These are phyloP conservation scores for Leptopilina syphax DNA, from an alignment of 2,888 invertebrate genomes.

Conservation along the genomic window DNA sequence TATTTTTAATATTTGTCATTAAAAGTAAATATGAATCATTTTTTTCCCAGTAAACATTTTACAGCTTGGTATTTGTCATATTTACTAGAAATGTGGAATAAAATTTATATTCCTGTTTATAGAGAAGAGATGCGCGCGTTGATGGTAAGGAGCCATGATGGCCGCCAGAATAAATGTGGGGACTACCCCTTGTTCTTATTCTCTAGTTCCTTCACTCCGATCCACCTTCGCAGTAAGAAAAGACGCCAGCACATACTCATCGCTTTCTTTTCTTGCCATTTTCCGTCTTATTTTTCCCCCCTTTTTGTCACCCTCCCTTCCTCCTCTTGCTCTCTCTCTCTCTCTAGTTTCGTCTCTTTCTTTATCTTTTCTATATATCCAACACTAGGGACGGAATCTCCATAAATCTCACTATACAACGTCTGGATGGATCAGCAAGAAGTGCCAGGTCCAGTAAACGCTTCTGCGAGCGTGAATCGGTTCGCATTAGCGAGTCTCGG, in stretches of 20 bases:
- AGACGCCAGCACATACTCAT: slow-evolving; percentile 32
- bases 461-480: slow-evolving; percentile 49
- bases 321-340: slow-evolving; percentile 32
- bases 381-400: slow-evolving; percentile 64
- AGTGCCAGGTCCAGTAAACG: slow-evolving; percentile 69
- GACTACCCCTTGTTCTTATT: slow-evolving; percentile 34
- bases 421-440: slow-evolving; percentile 75
- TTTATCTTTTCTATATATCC: slow-evolving; percentile 52
- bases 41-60: too few species aligned
- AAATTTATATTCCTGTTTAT: slow-evolving; percentile 7
- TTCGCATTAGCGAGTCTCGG: slow-evolving; percentile 52
- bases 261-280: slow-evolving; percentile 40
- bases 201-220: slow-evolving; percentile 39
- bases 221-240: slow-evolving; percentile 6
- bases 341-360: slow-evolving; percentile 41
- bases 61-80: too few species aligned
- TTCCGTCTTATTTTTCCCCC: slow-evolving; percentile 37
- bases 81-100: too few species aligned
- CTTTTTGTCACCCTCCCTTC: slow-evolving; percentile 23
- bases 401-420: slow-evolving; percentile 75
- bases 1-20: too few species aligned
- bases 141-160: slow-evolving; percentile 53
- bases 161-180: slow-evolving; percentile 53
- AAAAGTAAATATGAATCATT: too few species aligned
- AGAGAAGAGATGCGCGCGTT: slow-evolving; percentile 31